Conservation (phyloP, 1,140 invertebrate species). For the Steinernema feltiae region DNA sequence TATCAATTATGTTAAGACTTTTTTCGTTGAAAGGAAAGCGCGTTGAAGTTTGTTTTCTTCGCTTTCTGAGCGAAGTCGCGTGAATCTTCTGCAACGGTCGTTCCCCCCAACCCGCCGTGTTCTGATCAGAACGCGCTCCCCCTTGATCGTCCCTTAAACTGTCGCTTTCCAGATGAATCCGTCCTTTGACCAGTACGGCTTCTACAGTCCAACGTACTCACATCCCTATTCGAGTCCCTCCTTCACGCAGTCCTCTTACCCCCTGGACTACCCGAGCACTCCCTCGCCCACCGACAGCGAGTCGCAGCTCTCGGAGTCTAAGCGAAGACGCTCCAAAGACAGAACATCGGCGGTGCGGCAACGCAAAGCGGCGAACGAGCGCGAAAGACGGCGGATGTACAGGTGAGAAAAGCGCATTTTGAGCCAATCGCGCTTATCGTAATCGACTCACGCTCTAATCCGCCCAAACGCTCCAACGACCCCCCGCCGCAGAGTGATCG, state of each 20-base stretch:
- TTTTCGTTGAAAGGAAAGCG: too few relatives aligned
- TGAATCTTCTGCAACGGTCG: too few relatives aligned
- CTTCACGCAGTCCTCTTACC: background rate
- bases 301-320: background rate
- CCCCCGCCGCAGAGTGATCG: background rate
- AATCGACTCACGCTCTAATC: background rate
- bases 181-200: background rate
- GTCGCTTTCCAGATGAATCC: constrained; percentile 7
- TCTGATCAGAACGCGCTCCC: too few relatives aligned
- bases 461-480: background rate
- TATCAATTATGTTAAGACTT: too few relatives aligned
- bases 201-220: background rate
- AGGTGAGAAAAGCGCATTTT: background rate
- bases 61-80: too few relatives aligned
- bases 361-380: background rate
- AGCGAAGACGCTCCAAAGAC: background rate
- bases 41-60: too few relatives aligned
- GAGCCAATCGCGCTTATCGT: background rate
- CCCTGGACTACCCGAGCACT: background rate
- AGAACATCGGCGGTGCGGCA: background rate
- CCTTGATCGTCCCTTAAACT: background rate
- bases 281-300: background rate
- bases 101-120: too few relatives aligned
- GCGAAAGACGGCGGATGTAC: background rate
- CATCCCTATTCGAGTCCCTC: background rate